Base-by-base conservation (phyloP, 30 jellyfish, hydroid and myxozoan species). In the Pelagia noctiluca region DNA sequence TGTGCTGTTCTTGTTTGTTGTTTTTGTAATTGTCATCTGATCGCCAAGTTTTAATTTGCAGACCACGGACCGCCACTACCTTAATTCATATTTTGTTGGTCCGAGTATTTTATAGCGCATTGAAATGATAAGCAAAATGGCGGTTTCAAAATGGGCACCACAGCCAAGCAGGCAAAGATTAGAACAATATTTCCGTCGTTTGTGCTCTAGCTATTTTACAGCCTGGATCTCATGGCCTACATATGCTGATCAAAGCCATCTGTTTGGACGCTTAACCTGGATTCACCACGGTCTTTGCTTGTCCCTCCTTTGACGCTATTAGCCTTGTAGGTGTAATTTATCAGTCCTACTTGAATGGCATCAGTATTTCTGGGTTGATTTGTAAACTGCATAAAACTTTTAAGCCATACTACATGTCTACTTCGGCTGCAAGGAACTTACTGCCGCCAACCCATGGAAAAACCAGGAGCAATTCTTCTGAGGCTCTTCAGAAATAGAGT, bases 301-400 rank as follows among this genome's bases (percentile, higher is more conserved):
- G 72, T 71, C 33, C 83, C 83, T 16, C 83, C 68, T 67, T 67
- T 67, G 80, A 67, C 33, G 30, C 83, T 71, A 34, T 71, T 28
- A 8, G 33, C 83, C 29, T 25, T 71, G 30, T 60, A 63, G 49
- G 77, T 63, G 52, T 63, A 50, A 25, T 63, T 63, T 30, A 28
- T 63, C 10, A 63, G 49, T 21, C 68, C 68, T 4, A 52, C 68
- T 52, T 52, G 12, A 52, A 52, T 52, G 16, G 68, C 28, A 3
- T 52, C 21, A 52, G 68, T 10, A 52, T 52, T 19, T 3, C 21
- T 3, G 68, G 68, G 68, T 8, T 25, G 68, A 3, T 30, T 63
- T 63, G 57, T 25, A 25, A 63, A 63, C 52, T 30, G 49, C 2
- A 63, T 21, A 10, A 63, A 63, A 25, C 77, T 25, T 63, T 25